Evolutionary conservation across 2,888 invertebrate species (phyloP).

Genomic region (Latrodectus hesperus): DNA sequence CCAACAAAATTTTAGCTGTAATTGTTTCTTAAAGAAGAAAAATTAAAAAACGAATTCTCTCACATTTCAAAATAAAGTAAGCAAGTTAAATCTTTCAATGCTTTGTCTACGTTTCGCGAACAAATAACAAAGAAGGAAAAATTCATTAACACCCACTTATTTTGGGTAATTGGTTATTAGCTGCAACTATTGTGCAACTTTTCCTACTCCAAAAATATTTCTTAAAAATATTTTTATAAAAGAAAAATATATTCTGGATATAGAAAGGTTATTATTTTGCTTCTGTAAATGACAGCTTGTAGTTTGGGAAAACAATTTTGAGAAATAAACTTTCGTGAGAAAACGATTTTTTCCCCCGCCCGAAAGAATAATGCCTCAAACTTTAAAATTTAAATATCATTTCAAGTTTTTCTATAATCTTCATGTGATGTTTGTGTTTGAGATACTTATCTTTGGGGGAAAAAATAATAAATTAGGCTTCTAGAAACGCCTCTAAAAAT

Average conservation of each 20-base stretch:
- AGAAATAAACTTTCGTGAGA: constrained; percentile 10
- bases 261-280: background rate
- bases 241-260: background rate
- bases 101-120: too few species aligned
- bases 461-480: constrained; percentile 27
- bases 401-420: constrained; percentile 26
- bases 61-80: too few species aligned
- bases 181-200: background rate
- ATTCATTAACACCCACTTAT: background rate
- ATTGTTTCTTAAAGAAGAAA: too few species aligned
- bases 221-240: background rate
- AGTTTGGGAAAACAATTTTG: constrained; percentile 24
- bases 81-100: too few species aligned
- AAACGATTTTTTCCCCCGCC: background rate
- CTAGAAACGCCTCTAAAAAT: constrained; percentile 30
- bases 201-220: background rate
- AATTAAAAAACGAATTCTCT: too few species aligned
- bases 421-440: background rate
- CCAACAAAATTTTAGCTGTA: too few species aligned
- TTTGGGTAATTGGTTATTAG: background rate
- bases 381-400: constrained; percentile 51
- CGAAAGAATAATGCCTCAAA: constrained; percentile 1
- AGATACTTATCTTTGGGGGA: background rate
- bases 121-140: too few species aligned
- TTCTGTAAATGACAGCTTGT: constrained; percentile 43